These are phyloP conservation scores for Epinephelus lanceolatus DNA, from an alignment of 2,113 vertebrate species.

Conservation along the genomic window DNA sequence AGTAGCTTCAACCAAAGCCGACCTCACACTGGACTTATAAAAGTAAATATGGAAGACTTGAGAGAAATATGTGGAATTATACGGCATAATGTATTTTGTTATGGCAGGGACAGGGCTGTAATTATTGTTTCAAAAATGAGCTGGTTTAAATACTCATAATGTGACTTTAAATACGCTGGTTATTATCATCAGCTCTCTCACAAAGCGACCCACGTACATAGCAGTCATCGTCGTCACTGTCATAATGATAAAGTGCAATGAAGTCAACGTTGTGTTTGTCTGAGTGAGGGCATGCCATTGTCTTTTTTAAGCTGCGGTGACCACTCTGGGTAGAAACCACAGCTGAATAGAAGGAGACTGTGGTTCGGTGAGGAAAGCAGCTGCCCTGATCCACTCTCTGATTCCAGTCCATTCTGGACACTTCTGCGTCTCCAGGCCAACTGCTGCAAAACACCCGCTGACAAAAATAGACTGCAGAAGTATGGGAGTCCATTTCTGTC, in stretches of 20 bases:
- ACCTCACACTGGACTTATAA: neutral
- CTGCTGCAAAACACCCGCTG: conserved; percentile 47
- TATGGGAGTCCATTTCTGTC: no score
- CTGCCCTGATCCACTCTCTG: conserved; percentile 50
- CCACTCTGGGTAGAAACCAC: conserved; percentile 70
- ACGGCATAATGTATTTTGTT: neutral
- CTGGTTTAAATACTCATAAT: neutral
- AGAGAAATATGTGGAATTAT: conserved; percentile 1
- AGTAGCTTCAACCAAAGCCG: conserved; percentile 6
- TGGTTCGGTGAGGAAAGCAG: conserved; percentile 52
- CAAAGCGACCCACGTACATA: neutral
- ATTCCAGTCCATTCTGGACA: conserved; percentile 49
- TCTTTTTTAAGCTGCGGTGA: conserved; percentile 80
- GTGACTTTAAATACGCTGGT: neutral
- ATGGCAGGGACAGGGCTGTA: neutral
- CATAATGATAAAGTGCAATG: conserved; percentile 13
- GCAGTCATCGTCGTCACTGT: conserved; percentile 8
- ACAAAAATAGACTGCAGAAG: conserved; percentile 51
- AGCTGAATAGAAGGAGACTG: conserved; percentile 63
- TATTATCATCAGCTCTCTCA: neutral
- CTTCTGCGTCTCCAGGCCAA: conserved; percentile 45
- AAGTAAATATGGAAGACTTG: neutral
- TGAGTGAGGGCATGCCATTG: conserved; percentile 61
- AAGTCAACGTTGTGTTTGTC: conserved; percentile 31
- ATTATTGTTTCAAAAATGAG: neutral